phyloP scores from a whole-genome alignment of 2,888 invertebrate species.

The Blastobasis adustella region DNA sequence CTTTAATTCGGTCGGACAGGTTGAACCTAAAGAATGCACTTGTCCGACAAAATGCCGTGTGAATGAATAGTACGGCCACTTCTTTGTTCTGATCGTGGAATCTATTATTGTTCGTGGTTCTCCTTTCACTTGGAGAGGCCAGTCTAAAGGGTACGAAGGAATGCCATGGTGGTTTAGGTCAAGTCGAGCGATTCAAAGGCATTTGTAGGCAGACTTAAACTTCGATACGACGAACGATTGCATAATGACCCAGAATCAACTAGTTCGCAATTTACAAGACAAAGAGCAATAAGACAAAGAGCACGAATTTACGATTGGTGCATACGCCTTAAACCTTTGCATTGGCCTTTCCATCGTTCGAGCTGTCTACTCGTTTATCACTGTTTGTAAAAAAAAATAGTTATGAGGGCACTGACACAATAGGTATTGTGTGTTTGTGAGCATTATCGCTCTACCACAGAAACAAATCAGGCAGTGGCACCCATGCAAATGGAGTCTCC shows the following conservation, averaged over 20 bases:
- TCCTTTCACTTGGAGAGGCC: conserved; percentile 60
- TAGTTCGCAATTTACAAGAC: no score
- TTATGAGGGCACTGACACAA: no score
- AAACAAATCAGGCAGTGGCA: no score
- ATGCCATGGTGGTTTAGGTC: conserved; percentile 41
- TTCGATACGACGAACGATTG: not conserved
- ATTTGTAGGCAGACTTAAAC: not conserved
- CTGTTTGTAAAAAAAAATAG: no score
- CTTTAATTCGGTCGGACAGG: conserved; percentile 16
- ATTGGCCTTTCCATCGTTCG: no score
- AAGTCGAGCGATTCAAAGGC: conserved; percentile 24
- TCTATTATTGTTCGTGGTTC: conserved; percentile 42
- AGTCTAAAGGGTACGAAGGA: conserved; percentile 48
- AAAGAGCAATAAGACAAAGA: no score
- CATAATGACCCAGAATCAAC: not conserved
- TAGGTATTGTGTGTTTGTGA: no score
- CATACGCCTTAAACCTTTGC: no score
- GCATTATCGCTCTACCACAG: conserved; percentile 10
- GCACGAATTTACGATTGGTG: no score
- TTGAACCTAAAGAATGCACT: conserved; percentile 30
- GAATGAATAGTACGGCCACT: conserved; percentile 40
- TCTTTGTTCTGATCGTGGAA: conserved; percentile 38
- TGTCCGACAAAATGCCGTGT: conserved; percentile 45
- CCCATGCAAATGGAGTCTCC: no score
- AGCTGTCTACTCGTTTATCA: no score